phyloP scores from a whole-genome alignment of 2,113 vertebrate species.

The Panthera leo region DNA sequence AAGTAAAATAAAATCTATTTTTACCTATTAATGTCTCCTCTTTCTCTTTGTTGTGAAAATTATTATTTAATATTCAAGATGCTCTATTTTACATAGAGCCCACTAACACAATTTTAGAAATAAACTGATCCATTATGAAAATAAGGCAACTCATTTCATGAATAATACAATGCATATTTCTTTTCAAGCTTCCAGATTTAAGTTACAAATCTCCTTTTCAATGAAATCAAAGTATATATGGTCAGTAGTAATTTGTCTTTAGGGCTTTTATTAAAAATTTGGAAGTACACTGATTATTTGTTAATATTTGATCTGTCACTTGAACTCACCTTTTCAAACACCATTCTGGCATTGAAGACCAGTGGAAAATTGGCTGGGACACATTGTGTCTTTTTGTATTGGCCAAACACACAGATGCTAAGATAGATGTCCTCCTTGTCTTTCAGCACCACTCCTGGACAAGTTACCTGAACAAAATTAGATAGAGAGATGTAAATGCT shows the following conservation, averaged over 20 bases:
- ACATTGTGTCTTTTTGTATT: constrained; percentile 89
- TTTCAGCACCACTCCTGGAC: constrained; percentile 90
- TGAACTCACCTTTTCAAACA: constrained; percentile 93
- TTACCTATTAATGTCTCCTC: neutral
- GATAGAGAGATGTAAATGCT: constrained; percentile 3
- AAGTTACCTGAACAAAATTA: constrained; percentile 89
- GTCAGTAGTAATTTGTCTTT: neutral
- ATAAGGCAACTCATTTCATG: constrained; percentile 38
- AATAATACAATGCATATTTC: constrained; percentile 33
- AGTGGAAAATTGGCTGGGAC: constrained; percentile 92
- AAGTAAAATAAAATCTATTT: constrained; percentile 13
- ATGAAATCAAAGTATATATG: constrained; percentile 29
- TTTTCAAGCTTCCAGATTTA: constrained; percentile 28
- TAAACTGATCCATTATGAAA: neutral
- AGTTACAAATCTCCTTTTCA: constrained; percentile 26
- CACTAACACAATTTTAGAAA: constrained; percentile 33
- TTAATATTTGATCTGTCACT: constrained; percentile 25
- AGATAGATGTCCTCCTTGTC: constrained; percentile 91
- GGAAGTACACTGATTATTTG: neutral
- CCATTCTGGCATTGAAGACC: constrained; percentile 90
- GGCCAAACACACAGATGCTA: constrained; percentile 92
- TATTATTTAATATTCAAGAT: neutral
- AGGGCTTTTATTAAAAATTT: constrained; percentile 25
- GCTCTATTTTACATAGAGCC: neutral
- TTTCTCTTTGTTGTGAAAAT: neutral